Evolutionary conservation across 1,140 invertebrate species (phyloP), one percentile per base, ranked within the genome.

Genomic region (Cotesia vestalis): DNA sequence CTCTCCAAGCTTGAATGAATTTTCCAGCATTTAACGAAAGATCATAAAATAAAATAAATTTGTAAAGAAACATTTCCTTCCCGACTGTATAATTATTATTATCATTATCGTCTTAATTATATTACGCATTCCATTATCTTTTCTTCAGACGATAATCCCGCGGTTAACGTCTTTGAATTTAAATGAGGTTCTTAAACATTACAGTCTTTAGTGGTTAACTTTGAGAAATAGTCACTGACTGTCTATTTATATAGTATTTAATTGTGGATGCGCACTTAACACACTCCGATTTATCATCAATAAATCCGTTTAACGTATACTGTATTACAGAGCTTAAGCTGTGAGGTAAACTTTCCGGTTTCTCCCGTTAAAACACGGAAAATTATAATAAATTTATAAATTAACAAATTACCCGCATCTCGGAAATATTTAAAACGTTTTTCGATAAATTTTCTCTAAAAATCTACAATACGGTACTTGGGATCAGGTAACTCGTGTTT

Each of bases 401-500:
- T 69, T 68, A 78, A 78, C 78, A 78, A 80, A 77, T 59, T 14
- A 59, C 20, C 17, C 57, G 78, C 77, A 75, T 77, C 70, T 52
- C 8, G 73, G 70, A 75, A 78, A 74, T 72, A 80, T 73, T 62
- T 27, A 27, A 27, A 27, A 27, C 27, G 3, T 27, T 27, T 27
- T 27, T 27, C 27, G 3, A 27, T 27, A 27, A 27, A 27, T 27
- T 27, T 27, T 27, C 27, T 27, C 27, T 27, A 27, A 27, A 27
- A 27, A 27, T 27, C 27, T 27, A 27, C 27, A 27, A 27, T 55
- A 55, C n/a, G 53, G 17, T 55, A 14, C 12, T 8, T 67, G 79
- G 78, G 83, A 84, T 84, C 82, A 84, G 81, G 76, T 77, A 83
- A 85, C 84, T 83, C 79, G 75, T 78, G 78, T 81, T 81, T 80